Percentiles rank a stretch among this genome's conserved stretches.
Evolutionary conservation across 2,888 invertebrate genomes (phyloP).

Genomic region (Tridacna crocea): DNA sequence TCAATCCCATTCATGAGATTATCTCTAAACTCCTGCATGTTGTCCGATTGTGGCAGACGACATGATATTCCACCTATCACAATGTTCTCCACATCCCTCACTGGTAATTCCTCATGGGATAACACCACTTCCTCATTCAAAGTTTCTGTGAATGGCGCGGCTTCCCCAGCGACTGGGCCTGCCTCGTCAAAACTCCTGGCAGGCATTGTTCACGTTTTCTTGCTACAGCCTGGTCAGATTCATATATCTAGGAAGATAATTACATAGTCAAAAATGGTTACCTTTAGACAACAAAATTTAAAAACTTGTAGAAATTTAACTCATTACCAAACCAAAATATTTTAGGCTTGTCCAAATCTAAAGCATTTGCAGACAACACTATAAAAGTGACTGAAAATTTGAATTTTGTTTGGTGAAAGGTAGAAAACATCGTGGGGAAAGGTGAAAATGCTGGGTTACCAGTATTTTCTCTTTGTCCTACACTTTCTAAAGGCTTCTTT

Average conservation of each 20-base stretch:
- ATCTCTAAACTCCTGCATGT: slow-evolving; percentile 95
- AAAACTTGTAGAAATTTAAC: too few species aligned
- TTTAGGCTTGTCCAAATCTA: too few species aligned
- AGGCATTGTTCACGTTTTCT: slow-evolving; percentile 38
- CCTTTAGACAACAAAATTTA: too few species aligned
- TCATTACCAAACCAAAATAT: too few species aligned
- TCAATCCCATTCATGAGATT: slow-evolving; percentile 96
- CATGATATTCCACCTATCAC: slow-evolving; percentile 86
- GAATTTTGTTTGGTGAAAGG: too few species aligned
- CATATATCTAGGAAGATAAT: neutral
- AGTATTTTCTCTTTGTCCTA: too few species aligned
- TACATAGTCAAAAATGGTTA: neutral
- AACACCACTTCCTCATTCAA: neutral
- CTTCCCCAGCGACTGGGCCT: slow-evolving; percentile 53
- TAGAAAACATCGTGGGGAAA: too few species aligned
- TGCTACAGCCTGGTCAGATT: neutral
- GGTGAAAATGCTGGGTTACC: too few species aligned
- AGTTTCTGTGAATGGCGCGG: slow-evolving; percentile 36
- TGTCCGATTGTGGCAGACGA: slow-evolving; percentile 94
- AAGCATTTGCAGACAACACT: too few species aligned
- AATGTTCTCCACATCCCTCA: slow-evolving; percentile 65
- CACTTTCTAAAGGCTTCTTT: too few species aligned
- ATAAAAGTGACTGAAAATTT: too few species aligned
- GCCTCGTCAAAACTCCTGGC: slow-evolving; percentile 59
- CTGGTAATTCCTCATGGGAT: neutral